These are phyloP conservation scores for Erebia ligea DNA, from an alignment of 2,888 invertebrate species.

Conservation along the genomic window DNA sequence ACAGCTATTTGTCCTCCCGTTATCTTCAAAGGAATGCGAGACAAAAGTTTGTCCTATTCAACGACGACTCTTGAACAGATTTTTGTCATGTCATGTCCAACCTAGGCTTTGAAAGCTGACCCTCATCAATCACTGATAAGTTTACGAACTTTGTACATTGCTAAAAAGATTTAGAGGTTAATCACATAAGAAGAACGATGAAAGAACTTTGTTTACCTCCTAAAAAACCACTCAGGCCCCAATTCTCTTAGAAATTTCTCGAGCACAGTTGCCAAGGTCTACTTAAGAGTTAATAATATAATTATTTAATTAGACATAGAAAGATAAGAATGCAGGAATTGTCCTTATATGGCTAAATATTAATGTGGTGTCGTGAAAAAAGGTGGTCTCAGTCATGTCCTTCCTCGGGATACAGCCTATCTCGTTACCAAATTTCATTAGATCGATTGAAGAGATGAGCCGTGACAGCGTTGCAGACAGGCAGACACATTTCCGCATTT, in stretches of 20 bases:
- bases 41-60: slow-evolving; percentile 32
- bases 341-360: neutral
- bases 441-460: too few species aligned
- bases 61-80: slow-evolving; percentile 29
- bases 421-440: too few species aligned
- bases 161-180: slow-evolving; percentile 8
- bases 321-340: too few species aligned
- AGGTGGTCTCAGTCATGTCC: too few species aligned
- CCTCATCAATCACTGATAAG: slow-evolving; percentile 25
- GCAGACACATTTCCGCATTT: too few species aligned
- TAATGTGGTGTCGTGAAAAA: too few species aligned
- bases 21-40: slow-evolving; percentile 34
- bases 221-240: neutral
- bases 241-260: neutral
- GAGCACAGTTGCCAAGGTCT: neutral
- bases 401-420: too few species aligned
- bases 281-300: neutral
- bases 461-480: too few species aligned
- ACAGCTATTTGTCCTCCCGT: slow-evolving; percentile 25
- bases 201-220: neutral
- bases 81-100: slow-evolving; percentile 25
- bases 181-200: slow-evolving; percentile 3
- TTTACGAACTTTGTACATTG: slow-evolving; percentile 9
- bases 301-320: too few species aligned
- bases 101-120: slow-evolving; percentile 20